Evolutionary conservation across 2,797 vertebrate species (phyloP).

Genomic region (Karalla daura): DNA sequence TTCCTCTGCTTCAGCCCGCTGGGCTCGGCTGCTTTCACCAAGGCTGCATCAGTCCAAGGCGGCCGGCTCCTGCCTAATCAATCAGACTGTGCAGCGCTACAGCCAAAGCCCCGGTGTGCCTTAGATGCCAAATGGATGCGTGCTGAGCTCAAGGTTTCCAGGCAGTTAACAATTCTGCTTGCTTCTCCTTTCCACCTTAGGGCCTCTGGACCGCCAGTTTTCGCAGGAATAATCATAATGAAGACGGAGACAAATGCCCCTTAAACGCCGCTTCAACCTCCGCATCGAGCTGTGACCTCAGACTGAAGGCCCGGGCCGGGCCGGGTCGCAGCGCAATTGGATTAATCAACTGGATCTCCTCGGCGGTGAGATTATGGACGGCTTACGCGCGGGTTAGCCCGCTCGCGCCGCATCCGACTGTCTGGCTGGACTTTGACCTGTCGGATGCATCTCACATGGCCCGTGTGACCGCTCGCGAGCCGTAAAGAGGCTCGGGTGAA

Average conservation of each 20-base stretch:
- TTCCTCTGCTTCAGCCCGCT: no score
- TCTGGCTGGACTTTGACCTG: slow-evolving; percentile 1
- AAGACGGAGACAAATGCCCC: no score
- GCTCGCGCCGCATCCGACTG: slow-evolving; percentile 18
- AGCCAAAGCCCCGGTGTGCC: not conserved
- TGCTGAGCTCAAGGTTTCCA: not conserved
- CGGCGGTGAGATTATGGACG: slow-evolving; percentile 73
- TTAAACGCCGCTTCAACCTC: no score
- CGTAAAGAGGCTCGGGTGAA: no score
- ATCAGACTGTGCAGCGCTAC: not conserved
- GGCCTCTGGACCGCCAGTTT: no score
- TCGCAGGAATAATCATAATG: no score
- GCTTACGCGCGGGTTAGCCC: slow-evolving; percentile 52
- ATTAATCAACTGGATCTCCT: slow-evolving; percentile 79
- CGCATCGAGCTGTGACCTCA: no score
- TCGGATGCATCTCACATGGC: slow-evolving; percentile 14
- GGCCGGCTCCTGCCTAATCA: no score
- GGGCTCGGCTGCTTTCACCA: no score
- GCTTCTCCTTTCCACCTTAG: no score
- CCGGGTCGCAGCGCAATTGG: slow-evolving; percentile 68
- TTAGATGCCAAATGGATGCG: not conserved
- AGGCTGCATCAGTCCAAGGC: no score
- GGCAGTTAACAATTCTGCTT: no score
- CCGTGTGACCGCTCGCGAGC: slow-evolving; percentile 10
- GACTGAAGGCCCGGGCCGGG: slow-evolving; percentile 19